Percentiles rank a stretch among this genome's conserved stretches.
These are phyloP conservation scores for Chaetops frenatus DNA, from an alignment of 2,113 vertebrate species.

Conservation along the genomic window DNA sequence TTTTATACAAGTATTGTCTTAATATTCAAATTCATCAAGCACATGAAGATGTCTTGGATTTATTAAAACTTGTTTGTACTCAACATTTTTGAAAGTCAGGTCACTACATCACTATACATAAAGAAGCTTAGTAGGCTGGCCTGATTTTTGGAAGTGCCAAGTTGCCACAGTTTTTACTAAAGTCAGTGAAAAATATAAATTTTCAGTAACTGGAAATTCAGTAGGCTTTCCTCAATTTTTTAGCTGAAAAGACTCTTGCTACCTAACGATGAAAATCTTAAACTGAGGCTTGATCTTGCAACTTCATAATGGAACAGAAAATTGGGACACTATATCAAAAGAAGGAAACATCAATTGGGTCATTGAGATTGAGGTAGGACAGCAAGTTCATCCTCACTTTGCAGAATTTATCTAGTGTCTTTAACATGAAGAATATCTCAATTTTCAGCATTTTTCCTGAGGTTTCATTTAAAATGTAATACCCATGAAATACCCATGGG, in stretches of 20 bases:
- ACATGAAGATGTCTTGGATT: background rate
- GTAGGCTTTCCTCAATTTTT: background rate
- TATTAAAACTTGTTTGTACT: background rate
- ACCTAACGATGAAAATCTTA: background rate
- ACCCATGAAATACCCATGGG: too few relatives aligned
- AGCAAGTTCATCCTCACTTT: background rate
- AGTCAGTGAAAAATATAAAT: background rate
- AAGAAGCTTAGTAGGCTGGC: background rate
- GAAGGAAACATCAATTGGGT: background rate
- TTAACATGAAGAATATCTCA: background rate
- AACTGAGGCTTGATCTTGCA: background rate
- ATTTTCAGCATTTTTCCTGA: background rate
- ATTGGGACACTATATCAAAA: background rate
- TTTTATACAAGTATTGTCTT: background rate
- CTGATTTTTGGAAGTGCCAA: background rate
- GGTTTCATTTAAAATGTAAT: background rate
- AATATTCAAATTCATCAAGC: background rate
- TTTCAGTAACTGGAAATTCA: background rate
- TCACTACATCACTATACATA: background rate
- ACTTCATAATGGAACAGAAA: background rate
- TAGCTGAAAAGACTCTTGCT: background rate
- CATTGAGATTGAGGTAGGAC: background rate
- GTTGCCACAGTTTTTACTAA: background rate
- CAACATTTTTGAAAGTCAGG: background rate
- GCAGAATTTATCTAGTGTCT: background rate